Evolutionary conservation across 2,888 invertebrate species (phyloP), one percentile per base, ranked within the genome.

Genomic region (Patella caerulea): DNA sequence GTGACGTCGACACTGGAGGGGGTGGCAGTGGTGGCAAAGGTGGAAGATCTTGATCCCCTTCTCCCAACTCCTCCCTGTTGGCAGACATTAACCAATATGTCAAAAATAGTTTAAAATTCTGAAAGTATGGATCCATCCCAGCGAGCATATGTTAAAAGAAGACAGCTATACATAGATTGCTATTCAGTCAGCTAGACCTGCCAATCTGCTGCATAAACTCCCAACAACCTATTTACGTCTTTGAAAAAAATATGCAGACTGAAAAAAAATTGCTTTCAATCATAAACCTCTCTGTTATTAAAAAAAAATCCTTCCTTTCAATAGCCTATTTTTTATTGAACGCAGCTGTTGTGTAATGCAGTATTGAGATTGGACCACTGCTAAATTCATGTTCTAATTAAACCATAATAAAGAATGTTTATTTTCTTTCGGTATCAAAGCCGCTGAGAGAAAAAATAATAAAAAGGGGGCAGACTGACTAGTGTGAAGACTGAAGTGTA

Each of bases 71-170:
- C 54, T 81, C 81, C 73, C 82, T 80, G 80, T 82, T 82, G 45
- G 81, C 78, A 75, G 83, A 83, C 81, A 83, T 81, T 78, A 83
- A 78, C 84, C 84, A 84, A 75, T 84, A 84, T 53, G 83, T 82
- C 70, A 84, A 75, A 73, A 83, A 81, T 59, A 82, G 77, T 77
- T 84, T 84, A 78, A 84, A 84, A 74, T 84, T 84, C 52, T 83
- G 80, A 78, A 82, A 84, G 76, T 83, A 84, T 71, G 82, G 82
- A 79, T 84, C 84, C 83, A 81, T 81, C 71, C 69, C 75, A 24
- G 65, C 24, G 24, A 65, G 19, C 65, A 65, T 65, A 65, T 65
- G 65, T 65, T 65, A 65, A 65, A 65, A 65, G 24, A 55, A 54
- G 73, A 55, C 56, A 24, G 53, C 73, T 73, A 29, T 53, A 56